A percentile compares a stretch with the other conserved stretches of the same genome.
Evolutionary conservation across 2,888 invertebrate species (phyloP).

Genomic region (Oeneis ivallda): DNA sequence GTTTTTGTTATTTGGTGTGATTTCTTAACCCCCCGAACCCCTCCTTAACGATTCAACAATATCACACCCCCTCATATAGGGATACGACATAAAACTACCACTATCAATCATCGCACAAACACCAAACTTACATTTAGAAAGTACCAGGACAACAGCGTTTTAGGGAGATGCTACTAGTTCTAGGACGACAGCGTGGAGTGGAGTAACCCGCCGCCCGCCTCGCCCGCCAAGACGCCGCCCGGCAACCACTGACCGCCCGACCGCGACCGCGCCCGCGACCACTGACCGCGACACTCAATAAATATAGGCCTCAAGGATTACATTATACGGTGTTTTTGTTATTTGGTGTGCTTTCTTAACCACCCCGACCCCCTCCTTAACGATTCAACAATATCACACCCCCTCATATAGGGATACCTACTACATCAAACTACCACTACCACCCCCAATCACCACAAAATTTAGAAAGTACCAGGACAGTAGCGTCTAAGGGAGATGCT

Average conservation of each 20-base stretch:
- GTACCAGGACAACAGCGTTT: not conserved
- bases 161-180: too few relatives aligned
- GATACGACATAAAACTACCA: not conserved
- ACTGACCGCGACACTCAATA: conserved; percentile 37
- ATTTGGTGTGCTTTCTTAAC: not conserved
- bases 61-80: not conserved
- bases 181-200: conserved; percentile 86
- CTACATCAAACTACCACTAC: not conserved
- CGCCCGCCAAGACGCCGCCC: conserved; percentile 81
- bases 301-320: conserved; percentile 62
- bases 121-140: not conserved
- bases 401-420: not conserved
- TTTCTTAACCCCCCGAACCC: not conserved
- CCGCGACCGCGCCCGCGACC: conserved; percentile 23
- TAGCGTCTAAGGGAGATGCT: too few relatives aligned
- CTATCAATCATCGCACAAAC: not conserved
- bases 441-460: not conserved
- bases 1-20: conserved; percentile 11
- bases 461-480: not conserved
- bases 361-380: too few relatives aligned
- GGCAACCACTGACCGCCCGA: conserved; percentile 63
- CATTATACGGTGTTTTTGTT: conserved; percentile 19
- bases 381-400: too few relatives aligned
- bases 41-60: too few relatives aligned
- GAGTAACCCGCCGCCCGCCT: conserved; percentile 76